Evolutionary conservation across 2,113 vertebrate species (phyloP).

Genomic region (Ictalurus furcatus): DNA sequence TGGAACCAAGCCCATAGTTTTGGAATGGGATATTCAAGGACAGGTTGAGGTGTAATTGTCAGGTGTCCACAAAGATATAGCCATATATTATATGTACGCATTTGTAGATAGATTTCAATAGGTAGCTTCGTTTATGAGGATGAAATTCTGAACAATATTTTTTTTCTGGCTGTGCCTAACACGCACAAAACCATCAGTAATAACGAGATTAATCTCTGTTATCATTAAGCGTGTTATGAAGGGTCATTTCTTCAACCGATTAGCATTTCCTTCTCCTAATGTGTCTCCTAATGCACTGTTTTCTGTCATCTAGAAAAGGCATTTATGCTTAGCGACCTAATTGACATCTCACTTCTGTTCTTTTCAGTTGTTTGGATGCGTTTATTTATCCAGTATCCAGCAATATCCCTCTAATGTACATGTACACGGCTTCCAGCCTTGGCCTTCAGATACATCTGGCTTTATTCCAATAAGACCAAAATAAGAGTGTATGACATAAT

Average conservation of each 20-base stretch:
- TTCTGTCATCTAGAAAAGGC: not conserved
- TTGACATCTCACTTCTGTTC: not conserved
- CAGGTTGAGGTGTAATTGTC: not conserved
- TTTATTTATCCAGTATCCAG: not conserved
- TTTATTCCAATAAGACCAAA: not conserved
- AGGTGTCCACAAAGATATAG: not conserved
- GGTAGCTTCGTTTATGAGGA: not conserved
- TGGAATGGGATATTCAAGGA: not conserved
- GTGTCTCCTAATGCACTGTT: not conserved
- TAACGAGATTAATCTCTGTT: not conserved
- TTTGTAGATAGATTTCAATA: not conserved
- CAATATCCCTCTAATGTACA: not conserved
- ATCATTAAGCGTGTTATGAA: not conserved
- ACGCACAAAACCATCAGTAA: not conserved
- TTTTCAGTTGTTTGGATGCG: not conserved
- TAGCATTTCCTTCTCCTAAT: not conserved
- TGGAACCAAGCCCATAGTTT: not conserved
- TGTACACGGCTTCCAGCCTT: not conserved
- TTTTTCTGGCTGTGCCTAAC: not conserved
- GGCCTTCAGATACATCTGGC: not conserved
- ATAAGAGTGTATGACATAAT: not conserved
- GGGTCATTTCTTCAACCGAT: not conserved
- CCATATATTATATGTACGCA: not conserved
- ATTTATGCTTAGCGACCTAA: not conserved
- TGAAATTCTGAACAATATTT: not conserved